Evolutionary conservation across 2,113 vertebrate genomes (phyloP).

Genomic region (Recurvirostra avosetta): DNA sequence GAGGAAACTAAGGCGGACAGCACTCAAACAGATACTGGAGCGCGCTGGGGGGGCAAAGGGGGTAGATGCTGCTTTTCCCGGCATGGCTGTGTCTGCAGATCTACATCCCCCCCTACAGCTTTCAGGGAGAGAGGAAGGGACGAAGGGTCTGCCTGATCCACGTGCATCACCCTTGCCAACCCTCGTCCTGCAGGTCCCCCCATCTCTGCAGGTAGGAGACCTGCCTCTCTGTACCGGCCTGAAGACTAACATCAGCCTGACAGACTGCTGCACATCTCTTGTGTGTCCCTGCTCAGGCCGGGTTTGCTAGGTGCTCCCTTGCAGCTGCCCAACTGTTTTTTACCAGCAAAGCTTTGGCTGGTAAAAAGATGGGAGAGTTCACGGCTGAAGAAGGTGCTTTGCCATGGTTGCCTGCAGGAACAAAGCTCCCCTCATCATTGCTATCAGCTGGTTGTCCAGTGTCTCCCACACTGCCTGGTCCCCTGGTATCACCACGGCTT

Average conservation of each 20-base stretch:
- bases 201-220: neutral
- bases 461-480: neutral
- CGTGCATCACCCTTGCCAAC: neutral
- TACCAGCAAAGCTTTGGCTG: too few relatives aligned
- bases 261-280: neutral
- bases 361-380: too few relatives aligned
- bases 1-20: conserved; percentile 58
- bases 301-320: too few relatives aligned
- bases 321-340: too few relatives aligned
- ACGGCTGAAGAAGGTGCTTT: too few relatives aligned
- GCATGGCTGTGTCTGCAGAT: neutral
- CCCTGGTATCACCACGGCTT: neutral
- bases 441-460: neutral
- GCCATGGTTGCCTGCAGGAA: neutral
- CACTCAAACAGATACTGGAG: conserved; percentile 48
- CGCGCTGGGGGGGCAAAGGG: fast-evolving
- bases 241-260: neutral
- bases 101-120: neutral
- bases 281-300: neutral
- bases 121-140: neutral
- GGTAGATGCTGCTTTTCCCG: neutral
- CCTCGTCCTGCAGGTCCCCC: neutral
- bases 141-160: neutral
- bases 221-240: neutral
- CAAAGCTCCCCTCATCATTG: neutral